A percentile compares a stretch with the other conserved stretches of the same genome.
These are phyloP conservation scores for Antheraea assamensis DNA, from an alignment of 2,888 invertebrate species.

Conservation along the genomic window DNA sequence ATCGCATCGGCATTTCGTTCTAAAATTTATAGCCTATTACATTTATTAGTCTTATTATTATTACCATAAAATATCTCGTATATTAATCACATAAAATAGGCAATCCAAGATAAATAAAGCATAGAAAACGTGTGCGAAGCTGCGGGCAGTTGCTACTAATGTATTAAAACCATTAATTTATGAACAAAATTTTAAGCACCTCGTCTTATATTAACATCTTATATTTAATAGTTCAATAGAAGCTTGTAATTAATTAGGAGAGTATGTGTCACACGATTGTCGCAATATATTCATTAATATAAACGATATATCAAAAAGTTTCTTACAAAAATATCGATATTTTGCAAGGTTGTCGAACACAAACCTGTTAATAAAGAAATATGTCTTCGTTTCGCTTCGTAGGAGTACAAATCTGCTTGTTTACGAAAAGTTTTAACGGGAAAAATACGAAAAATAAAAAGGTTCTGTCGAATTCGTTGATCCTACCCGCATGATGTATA, in stretches of 20 bases:
- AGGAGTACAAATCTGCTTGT: constrained; percentile 31
- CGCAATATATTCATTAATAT: not conserved
- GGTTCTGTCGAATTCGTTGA: constrained; percentile 21
- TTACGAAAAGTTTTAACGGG: constrained; percentile 41
- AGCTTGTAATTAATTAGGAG: not conserved
- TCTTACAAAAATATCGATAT: constrained; percentile 33
- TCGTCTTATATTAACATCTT: not conserved
- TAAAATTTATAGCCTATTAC: too few relatives aligned
- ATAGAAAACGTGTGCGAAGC: too few relatives aligned
- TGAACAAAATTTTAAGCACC: not conserved
- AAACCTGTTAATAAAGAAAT: constrained; percentile 41
- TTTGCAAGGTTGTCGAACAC: constrained; percentile 39
- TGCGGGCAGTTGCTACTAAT: too few relatives aligned
- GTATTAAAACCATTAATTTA: not conserved
- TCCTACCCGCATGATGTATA: constrained; percentile 18
- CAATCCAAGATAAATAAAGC: too few relatives aligned
- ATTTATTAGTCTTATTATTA: too few relatives aligned
- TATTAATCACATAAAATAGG: too few relatives aligned
- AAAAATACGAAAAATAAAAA: constrained; percentile 37
- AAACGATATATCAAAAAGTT: constrained; percentile 27
- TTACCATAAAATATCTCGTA: too few relatives aligned
- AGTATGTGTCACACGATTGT: not conserved
- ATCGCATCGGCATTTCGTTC: too few relatives aligned
- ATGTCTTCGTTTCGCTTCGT: constrained; percentile 31
- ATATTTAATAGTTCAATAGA: not conserved